phyloP scores from a whole-genome alignment of 2,797 vertebrate species.

The Ceyx erithaca region DNA sequence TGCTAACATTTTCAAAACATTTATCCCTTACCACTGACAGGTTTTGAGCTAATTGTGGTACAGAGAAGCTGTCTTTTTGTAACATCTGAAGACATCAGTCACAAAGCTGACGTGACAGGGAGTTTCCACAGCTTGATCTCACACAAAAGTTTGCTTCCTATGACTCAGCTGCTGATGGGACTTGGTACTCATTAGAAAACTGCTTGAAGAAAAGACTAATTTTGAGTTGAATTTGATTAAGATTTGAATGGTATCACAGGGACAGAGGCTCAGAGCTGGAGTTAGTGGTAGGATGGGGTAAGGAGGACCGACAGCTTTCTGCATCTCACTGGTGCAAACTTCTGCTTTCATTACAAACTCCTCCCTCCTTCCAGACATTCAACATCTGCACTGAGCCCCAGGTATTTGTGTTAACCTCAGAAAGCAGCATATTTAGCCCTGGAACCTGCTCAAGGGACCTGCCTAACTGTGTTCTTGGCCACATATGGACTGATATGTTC shows the following conservation, averaged over 20 bases:
- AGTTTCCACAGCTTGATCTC: constrained; percentile 10
- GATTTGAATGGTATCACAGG: neutral
- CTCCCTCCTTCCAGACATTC: neutral
- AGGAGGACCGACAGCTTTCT: neutral
- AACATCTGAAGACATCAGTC: constrained; percentile 23
- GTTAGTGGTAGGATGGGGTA: neutral
- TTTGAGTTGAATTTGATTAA: constrained; percentile 10
- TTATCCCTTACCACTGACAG: neutral
- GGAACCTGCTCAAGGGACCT: neutral
- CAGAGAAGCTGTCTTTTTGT: neutral
- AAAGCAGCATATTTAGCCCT: neutral
- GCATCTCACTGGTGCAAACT: neutral
- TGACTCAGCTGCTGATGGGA: constrained; percentile 40
- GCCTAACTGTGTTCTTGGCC: neutral
- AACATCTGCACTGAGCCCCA: neutral
- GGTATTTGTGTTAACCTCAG: neutral
- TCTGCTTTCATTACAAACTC: neutral
- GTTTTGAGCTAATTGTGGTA: constrained; percentile 3
- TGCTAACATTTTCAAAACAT: constrained; percentile 37
- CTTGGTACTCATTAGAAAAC: constrained; percentile 9
- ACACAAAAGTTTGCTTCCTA: constrained; percentile 14
- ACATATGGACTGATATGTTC: rapidly evolving
- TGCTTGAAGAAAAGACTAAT: neutral
- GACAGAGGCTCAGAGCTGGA: neutral
- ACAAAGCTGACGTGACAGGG: constrained; percentile 38